These are phyloP conservation scores for Pogona vitticeps DNA, from an alignment of 2,113 vertebrate species.

Conservation along the genomic window DNA sequence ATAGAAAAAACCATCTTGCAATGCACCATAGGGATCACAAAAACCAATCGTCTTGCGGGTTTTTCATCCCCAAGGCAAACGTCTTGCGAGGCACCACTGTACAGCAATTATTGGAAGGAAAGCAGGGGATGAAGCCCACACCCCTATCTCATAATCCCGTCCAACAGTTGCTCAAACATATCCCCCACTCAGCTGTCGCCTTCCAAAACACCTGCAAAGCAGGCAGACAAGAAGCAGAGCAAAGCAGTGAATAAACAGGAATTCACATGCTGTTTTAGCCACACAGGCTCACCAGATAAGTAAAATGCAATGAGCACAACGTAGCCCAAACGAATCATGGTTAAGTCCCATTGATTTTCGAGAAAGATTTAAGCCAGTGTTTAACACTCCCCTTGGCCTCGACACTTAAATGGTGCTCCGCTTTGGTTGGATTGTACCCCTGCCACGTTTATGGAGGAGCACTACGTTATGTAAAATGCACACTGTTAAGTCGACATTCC, in stretches of 20 bases:
- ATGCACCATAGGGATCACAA: too few species aligned
- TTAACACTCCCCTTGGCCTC: neutral
- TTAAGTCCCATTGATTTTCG: neutral
- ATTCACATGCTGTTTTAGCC: neutral
- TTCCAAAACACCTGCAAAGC: neutral
- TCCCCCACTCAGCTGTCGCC: neutral
- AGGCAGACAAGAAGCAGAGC: too few species aligned
- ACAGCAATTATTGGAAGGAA: too few species aligned
- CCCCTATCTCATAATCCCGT: neutral
- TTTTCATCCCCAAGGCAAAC: too few species aligned
- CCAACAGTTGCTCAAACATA: neutral
- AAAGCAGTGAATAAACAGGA: neutral
- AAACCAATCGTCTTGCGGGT: too few species aligned
- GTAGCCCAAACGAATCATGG: neutral
- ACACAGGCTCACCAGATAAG: neutral
- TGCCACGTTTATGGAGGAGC: conserved; percentile 43
- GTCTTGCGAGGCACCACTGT: too few species aligned
- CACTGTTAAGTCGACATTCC: neutral
- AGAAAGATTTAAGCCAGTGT: neutral
- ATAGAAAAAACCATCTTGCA: too few species aligned
- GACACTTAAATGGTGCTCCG: neutral
- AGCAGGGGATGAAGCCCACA: neutral
- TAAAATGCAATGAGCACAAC: neutral
- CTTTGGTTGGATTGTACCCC: neutral
- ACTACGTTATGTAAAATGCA: conserved; percentile 44